Percentiles rank a stretch among this genome's conserved stretches.
phyloP scores from a whole-genome alignment of 2,113 vertebrate species.

The Brachirus orientalis region DNA sequence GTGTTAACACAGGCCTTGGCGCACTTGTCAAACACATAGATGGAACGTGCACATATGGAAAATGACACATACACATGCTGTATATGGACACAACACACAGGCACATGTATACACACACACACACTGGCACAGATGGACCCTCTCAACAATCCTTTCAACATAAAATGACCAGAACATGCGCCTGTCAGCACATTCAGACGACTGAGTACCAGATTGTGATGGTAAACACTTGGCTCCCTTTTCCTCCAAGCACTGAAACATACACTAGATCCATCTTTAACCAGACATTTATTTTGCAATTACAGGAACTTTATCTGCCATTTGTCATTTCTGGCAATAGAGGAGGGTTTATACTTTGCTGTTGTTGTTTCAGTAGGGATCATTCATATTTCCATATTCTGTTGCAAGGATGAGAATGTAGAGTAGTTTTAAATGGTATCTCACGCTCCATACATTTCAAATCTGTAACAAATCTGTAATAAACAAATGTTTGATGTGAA shows the following conservation, averaged over 20 bases:
- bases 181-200: conserved; percentile 49
- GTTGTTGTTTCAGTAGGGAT: no score
- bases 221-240: conserved; percentile 22
- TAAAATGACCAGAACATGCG: conserved; percentile 59
- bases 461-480: no score
- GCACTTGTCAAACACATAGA: conserved; percentile 52
- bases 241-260: not conserved
- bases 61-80: not conserved
- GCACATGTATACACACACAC: conserved; percentile 3
- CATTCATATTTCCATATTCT: no score
- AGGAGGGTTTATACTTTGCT: no score
- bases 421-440: no score
- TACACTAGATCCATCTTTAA: not conserved
- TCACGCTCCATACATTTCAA: no score
- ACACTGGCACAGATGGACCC: conserved; percentile 39
- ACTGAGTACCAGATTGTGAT: conserved; percentile 35
- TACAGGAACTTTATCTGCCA: not conserved
- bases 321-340: no score
- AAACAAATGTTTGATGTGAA: no score
- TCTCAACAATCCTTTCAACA: conserved; percentile 46
- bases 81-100: not conserved
- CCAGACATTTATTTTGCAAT: not conserved
- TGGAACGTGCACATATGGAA: conserved; percentile 31
- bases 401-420: no score
- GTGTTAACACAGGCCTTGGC: conserved; percentile 60